Conservation (phyloP, 2,113 vertebrate genomes). For the Butastur rufipennis region DNA sequence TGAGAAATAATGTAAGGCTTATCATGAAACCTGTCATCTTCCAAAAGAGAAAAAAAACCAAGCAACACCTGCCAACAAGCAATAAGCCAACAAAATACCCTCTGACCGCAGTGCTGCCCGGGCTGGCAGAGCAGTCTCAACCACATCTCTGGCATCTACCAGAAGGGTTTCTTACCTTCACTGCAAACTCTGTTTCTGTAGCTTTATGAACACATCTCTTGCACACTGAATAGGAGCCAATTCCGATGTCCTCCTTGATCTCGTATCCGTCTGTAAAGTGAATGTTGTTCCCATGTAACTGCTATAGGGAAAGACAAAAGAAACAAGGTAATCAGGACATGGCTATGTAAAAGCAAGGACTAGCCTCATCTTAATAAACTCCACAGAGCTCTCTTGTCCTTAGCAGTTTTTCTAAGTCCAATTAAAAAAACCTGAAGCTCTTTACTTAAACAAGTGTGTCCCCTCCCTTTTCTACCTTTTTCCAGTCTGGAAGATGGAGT, state of each 20-base stretch:
- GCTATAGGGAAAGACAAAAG: constrained; percentile 69
- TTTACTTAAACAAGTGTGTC: background rate
- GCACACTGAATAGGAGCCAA: constrained; percentile 85
- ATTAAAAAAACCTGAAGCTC: background rate
- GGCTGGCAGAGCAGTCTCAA: background rate
- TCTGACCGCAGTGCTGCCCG: background rate
- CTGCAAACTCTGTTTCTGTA: constrained; percentile 89
- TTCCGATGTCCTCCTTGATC: constrained; percentile 88
- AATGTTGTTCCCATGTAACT: constrained; percentile 87
- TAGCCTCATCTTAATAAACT: background rate
- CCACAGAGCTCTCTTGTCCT: background rate
- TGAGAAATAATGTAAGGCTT: background rate
- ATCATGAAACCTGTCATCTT: background rate
- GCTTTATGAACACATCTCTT: constrained; percentile 89
- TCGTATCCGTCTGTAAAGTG: constrained; percentile 91
- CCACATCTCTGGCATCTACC: background rate
- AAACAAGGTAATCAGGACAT: background rate
- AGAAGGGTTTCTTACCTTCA: constrained; percentile 80
- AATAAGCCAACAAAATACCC: background rate
- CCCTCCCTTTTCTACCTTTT: background rate
- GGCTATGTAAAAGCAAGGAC: background rate
- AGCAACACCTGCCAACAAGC: background rate
- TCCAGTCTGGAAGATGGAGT: background rate
- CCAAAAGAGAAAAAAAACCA: background rate
- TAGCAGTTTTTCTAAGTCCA: background rate